Evolutionary conservation across 2,888 invertebrate genomes (phyloP), one percentile per base, ranked within the genome.

Genomic region (Scelioninae gen. 1): DNA sequence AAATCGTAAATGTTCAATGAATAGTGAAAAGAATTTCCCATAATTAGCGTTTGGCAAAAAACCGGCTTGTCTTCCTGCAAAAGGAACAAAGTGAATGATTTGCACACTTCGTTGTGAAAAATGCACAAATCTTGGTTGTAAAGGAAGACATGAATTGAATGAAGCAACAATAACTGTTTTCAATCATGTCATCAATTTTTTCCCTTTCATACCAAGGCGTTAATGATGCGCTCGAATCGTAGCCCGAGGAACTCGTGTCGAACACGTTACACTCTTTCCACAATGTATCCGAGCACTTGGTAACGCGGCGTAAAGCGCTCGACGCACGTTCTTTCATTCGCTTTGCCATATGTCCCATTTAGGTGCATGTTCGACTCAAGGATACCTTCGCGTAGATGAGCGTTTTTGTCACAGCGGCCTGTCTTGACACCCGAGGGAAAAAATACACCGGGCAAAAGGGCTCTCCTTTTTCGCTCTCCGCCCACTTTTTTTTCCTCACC

Each of bases 261-360:
- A 62, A 77, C 71, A 68, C 72, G 65, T 63, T 77, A 47, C 49
- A 75, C 34, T 69, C 69, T 56, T 62, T 56, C 38, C 68, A 45
- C 68, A 68, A 60, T 49, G 58, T 56, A 69, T 40, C 31, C 51
- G 58, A 38, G 34, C 40, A 34, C 63, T 47, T 23, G 45, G 63
- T 78, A 78, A 71, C 69, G 63, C 29, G 43, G 71, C 71, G 71
- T 78, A 78, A 78, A 78, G 58, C 62, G 62, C 29, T 68, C 60
- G 40, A 68, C 66, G 80, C 80, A 80, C 82, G 77, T 77, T 82
- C 72, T 65, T 82, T 69, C 76, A 74, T 75, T 72, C 72, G 71
- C 82, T 45, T 77, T 68, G 77, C 82, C 82, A 72, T 72, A 77
- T 77, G 77, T 82, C 72, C 77, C 66, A 55, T 38, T 62, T 58